Conservation (phyloP, 2,888 invertebrate species). For the Bugula neritina region DNA sequence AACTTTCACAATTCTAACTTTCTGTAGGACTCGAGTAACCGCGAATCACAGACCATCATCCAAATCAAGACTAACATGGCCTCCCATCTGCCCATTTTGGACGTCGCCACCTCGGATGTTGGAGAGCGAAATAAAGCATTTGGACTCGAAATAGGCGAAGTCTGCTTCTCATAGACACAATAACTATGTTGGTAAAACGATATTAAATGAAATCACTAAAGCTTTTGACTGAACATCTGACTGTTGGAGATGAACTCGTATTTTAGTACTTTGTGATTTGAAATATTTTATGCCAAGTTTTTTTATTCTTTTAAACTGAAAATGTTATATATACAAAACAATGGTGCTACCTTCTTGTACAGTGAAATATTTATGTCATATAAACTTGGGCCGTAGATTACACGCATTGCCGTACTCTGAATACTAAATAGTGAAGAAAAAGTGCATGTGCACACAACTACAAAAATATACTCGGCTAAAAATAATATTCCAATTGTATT, state of each 20-base stretch:
- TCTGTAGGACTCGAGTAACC: not conserved
- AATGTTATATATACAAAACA: not conserved
- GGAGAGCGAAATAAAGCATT: conserved; percentile 17
- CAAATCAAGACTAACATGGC: conserved; percentile 25
- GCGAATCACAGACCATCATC: conserved; percentile 24
- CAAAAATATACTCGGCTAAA: too few species aligned
- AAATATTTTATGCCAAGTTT: too few species aligned
- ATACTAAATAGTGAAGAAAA: too few species aligned
- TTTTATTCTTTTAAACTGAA: not conserved
- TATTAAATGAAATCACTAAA: too few species aligned
- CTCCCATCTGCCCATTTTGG: conserved; percentile 21
- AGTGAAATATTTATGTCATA: conserved; percentile 11
- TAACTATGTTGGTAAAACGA: not conserved
- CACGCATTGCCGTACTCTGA: too few species aligned
- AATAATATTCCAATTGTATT: too few species aligned
- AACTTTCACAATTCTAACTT: too few species aligned
- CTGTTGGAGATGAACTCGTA: too few species aligned
- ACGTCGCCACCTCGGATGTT: conserved; percentile 12
- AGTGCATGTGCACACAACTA: too few species aligned
- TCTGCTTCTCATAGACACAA: conserved; percentile 27
- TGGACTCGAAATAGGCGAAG: conserved; percentile 26
- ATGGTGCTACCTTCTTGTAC: conserved; percentile 23
- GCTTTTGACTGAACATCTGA: too few species aligned
- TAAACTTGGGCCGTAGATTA: not conserved
- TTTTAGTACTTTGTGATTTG: too few species aligned